Base-by-base conservation (phyloP, 2,113 vertebrate species). In the Nicator chloris region DNA sequence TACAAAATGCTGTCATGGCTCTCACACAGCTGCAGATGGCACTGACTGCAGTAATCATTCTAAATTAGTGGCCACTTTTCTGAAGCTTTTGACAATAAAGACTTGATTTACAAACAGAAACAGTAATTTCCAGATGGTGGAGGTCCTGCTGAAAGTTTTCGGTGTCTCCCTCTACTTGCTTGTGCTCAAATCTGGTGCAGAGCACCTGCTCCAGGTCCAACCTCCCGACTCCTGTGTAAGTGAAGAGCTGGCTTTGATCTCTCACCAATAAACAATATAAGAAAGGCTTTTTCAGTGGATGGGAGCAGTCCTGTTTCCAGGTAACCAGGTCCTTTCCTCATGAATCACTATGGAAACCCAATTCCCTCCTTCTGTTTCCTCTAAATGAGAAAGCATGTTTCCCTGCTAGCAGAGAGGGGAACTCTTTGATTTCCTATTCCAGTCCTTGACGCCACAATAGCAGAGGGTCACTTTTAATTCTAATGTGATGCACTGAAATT, bases 261-360 rank as follows among this genome's bases (percentile, higher is more conserved):
- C 47, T 90, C 81, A 91, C 82, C 92, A 96, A 89, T 84, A 96
- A 95, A 95, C 91, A 97, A 95, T 40, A 85, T 7, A 80, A 78
- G 87, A 84, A 92, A 95, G 69, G 45, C n/a, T 79, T 73, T 88
- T 94, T 88, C 66, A 77, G 81, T 0, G 33, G 77, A 95, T 76
- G 66, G 80, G 59, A 95, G 80, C 95, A 76, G 65, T 80, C 79
- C 51, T 70, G 96, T 97, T 95, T 97, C 96, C 92, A 97, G 95
- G 97, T 97, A 97, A 97, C 97, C 77, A 64, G 4, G 13, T 94
- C 77, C 77, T 90, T 97, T 81, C 86, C 81, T 97, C 95, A 95
- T 80, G 85, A 96, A 96, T 98, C 96, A 78, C 97, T 96, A 97
- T 97, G 97, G 97, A 95, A 97, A 98, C 97, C 53, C 12, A 31